These are phyloP conservation scores for Byasa hedistus DNA, from an alignment of 2,888 invertebrate genomes.

Conservation along the genomic window DNA sequence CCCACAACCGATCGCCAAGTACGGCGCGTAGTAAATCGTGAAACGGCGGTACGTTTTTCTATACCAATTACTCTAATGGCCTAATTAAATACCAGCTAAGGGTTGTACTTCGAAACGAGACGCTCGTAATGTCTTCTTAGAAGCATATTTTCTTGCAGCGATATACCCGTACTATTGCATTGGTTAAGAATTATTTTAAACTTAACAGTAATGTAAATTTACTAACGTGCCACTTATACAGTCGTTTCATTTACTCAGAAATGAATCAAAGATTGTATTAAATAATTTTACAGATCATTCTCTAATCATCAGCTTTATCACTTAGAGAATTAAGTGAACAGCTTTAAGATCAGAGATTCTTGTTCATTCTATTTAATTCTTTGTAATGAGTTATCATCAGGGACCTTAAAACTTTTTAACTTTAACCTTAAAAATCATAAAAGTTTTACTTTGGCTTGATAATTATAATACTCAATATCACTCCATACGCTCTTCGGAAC, in stretches of 20 bases:
- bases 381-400: not conserved
- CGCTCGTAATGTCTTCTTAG: not conserved
- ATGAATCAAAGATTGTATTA: too few species aligned
- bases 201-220: too few species aligned
- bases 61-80: slow-evolving; percentile 20
- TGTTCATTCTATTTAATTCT: not conserved
- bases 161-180: too few species aligned
- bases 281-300: too few species aligned
- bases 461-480: too few species aligned
- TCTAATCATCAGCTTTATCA: too few species aligned
- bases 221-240: too few species aligned
- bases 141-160: not conserved
- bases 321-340: not conserved
- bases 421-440: too few species aligned
- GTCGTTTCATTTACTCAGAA: too few species aligned
- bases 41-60: slow-evolving; percentile 13
- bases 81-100: slow-evolving; percentile 14
- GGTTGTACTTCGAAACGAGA: not conserved
- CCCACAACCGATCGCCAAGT: slow-evolving; percentile 11
- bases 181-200: not conserved
- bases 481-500: too few species aligned
- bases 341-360: not conserved
- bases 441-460: too few species aligned
- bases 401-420: too few species aligned
- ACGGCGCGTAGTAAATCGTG: slow-evolving; percentile 13